phyloP scores from a whole-genome alignment of 2,113 vertebrate species.

The Edolisoma coerulescens region DNA sequence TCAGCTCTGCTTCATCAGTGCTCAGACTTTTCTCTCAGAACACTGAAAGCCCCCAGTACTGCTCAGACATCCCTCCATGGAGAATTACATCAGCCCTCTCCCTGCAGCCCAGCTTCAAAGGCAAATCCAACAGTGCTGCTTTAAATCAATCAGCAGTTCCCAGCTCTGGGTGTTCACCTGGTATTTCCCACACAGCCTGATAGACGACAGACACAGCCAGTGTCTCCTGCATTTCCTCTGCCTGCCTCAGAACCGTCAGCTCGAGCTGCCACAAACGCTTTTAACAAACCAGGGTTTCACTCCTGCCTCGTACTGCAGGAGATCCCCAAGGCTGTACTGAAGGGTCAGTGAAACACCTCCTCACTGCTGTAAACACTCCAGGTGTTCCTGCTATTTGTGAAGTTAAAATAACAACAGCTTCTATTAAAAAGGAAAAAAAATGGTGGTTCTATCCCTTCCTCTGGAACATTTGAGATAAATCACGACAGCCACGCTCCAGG shows the following conservation, averaged over 20 bases:
- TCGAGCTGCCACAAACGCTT: background rate
- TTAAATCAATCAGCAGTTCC: background rate
- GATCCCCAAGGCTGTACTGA: fast-evolving
- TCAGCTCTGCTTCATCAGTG: background rate
- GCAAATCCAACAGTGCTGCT: background rate
- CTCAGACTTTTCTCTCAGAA: background rate
- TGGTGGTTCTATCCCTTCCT: background rate
- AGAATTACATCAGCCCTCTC: background rate
- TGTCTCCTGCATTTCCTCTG: background rate
- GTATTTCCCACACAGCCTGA: background rate
- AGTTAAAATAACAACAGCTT: background rate
- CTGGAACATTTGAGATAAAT: background rate
- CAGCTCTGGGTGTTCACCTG: background rate
- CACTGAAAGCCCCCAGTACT: background rate
- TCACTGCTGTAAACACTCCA: fast-evolving
- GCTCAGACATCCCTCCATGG: background rate
- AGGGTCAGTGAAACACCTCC: too few species aligned
- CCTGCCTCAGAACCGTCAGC: background rate
- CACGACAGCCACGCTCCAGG: background rate
- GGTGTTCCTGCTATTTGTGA: background rate
- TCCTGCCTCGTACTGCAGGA: background rate
- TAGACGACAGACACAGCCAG: background rate
- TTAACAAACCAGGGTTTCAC: background rate
- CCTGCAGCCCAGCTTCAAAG: background rate
- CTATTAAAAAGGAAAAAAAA: too few species aligned